Evolutionary conservation across 1,140 invertebrate genomes (phyloP).

Genomic region (Oryctes rhinoceros): DNA sequence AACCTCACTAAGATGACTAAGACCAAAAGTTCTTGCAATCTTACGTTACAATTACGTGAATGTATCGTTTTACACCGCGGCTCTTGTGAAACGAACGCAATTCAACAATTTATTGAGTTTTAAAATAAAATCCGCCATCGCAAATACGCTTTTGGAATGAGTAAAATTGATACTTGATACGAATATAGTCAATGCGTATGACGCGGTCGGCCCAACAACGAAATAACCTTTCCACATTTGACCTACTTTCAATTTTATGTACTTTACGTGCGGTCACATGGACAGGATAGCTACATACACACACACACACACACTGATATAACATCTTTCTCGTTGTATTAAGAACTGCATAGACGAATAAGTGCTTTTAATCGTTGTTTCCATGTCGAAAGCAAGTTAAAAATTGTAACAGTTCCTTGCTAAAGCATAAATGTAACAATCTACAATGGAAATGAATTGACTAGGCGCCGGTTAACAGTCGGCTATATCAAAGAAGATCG

Average conservation of each 20-base stretch:
- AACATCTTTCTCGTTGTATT: too few species aligned
- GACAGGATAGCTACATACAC: too few species aligned
- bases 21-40: background rate
- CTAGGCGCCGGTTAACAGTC: too few species aligned
- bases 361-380: too few species aligned
- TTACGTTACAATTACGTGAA: background rate
- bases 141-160: background rate
- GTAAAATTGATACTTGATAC: conserved; percentile 15
- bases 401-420: too few species aligned
- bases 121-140: background rate
- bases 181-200: background rate
- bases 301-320: too few species aligned
- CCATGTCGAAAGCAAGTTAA: too few species aligned
- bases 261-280: background rate
- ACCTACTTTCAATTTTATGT: conserved; percentile 3
- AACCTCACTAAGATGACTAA: background rate
- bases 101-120: background rate
- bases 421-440: too few species aligned
- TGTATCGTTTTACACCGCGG: background rate
- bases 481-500: too few species aligned
- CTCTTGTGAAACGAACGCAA: background rate
- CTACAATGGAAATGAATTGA: too few species aligned
- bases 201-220: background rate
- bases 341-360: too few species aligned
- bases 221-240: conserved; percentile 14